Evolutionary conservation across 1,140 invertebrate genomes (phyloP).

Genomic region (Batillaria attramentaria): DNA sequence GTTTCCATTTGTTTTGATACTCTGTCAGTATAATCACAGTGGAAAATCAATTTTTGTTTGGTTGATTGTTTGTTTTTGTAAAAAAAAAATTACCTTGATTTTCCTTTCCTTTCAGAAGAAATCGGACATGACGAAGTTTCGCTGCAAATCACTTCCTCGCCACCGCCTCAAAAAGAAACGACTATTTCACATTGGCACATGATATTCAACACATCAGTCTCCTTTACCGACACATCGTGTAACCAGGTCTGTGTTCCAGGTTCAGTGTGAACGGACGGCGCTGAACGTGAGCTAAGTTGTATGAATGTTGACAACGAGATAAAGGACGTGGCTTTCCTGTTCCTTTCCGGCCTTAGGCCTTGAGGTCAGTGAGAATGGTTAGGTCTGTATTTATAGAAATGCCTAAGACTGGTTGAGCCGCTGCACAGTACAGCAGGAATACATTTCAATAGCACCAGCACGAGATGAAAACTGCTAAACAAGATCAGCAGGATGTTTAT

Average conservation of each 20-base stretch:
- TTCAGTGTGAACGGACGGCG: no score
- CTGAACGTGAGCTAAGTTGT: no score
- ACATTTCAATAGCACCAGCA: not conserved
- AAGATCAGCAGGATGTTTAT: no score
- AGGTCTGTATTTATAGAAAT: no score
- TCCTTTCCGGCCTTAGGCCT: no score
- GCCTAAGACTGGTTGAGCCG: not conserved
- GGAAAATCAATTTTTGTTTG: not conserved
- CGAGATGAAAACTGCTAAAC: conserved; percentile 19
- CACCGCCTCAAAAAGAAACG: not conserved
- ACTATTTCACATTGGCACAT: not conserved
- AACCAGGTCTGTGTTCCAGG: no score
- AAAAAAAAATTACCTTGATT: not conserved
- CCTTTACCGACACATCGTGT: no score
- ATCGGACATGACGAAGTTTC: not conserved
- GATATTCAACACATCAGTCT: not conserved
- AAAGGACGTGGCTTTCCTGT: no score
- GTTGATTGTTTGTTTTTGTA: not conserved
- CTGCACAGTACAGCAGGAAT: not conserved
- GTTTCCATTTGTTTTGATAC: not conserved
- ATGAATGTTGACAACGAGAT: no score
- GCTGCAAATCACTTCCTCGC: not conserved
- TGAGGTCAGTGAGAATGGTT: no score
- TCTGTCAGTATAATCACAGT: not conserved
- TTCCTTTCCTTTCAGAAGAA: not conserved